phyloP scores from a whole-genome alignment of 2,888 invertebrate genomes.

The Argyra leucocephala region DNA sequence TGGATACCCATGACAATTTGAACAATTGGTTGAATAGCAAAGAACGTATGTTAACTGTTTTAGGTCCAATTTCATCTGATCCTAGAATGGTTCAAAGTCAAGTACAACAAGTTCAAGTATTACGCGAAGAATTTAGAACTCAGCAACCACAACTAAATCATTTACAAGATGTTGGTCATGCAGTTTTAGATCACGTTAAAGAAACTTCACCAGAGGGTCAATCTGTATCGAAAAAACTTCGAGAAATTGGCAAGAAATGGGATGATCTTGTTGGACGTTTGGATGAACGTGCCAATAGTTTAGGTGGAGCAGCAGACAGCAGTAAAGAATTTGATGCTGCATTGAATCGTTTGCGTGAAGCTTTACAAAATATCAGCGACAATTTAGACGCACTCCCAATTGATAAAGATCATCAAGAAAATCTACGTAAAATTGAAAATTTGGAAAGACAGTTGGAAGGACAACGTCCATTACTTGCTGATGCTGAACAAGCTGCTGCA shows the following conservation, averaged over 20 bases:
- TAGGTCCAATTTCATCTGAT: conserved; percentile 93
- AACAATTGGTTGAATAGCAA: conserved; percentile 83
- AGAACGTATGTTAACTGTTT: conserved; percentile 88
- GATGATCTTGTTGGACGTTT: conserved; percentile 68
- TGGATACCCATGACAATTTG: conserved; percentile 76
- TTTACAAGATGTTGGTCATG: conserved; percentile 69
- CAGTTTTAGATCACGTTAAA: conserved; percentile 55
- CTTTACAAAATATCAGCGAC: conserved; percentile 79
- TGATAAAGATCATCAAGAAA: conserved; percentile 77
- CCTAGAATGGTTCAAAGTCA: conserved; percentile 92
- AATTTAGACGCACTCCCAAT: conserved; percentile 71
- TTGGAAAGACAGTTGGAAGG: conserved; percentile 81
- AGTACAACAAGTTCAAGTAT: conserved; percentile 87
- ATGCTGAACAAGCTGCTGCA: conserved; percentile 82
- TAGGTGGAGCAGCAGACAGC: conserved; percentile 86
- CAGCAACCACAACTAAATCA: conserved; percentile 86
- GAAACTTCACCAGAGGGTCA: conserved; percentile 52
- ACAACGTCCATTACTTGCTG: conserved; percentile 76
- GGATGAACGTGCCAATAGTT: conserved; percentile 77
- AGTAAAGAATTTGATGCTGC: conserved; percentile 88
- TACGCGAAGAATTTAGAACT: conserved; percentile 87
- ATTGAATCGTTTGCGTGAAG: conserved; percentile 70
- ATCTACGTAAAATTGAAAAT: conserved; percentile 76
- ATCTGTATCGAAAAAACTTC: conserved; percentile 61
- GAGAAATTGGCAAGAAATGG: conserved; percentile 67